Base-by-base conservation (phyloP, 35 echinoderm and acorn worm species). In the Apostichopus californicus region DNA sequence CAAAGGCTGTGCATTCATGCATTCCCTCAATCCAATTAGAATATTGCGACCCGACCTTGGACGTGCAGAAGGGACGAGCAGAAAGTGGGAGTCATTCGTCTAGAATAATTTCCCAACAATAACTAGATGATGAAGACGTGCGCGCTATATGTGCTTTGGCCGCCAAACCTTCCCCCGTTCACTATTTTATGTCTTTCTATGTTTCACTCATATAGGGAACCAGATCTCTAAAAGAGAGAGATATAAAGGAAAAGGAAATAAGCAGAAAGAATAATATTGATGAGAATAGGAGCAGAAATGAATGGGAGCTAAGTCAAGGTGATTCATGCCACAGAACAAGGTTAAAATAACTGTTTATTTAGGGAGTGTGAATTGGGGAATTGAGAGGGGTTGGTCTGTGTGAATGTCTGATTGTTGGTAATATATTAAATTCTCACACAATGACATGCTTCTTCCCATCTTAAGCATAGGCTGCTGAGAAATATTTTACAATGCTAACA, bases 341-440 rank as follows among this genome's bases (percentile, higher is more conserved):
- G 86, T 73, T 89, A 89, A 89, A 89, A 89, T 89, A 89, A 89
- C 86, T 89, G 86, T 89, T 89, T 89, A 73, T 66, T 73, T 73
- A 72, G 68, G 86, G 34, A 52, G 57, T 89, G 86, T 89, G 61
- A 89, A 89, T 89, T 54, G 86, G 46, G 15, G 64, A 75, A 75
- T 20, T 18, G 14, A 61, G 6, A 75, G 71, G 21, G 64, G 64
- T 18, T 68, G 11, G 71, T 75, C 71, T 75, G 71, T 22, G 21
- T 75, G 17, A 18, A 1, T 61, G 6, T 61, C 3, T 46, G 34
- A 18, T 68, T 68, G 64, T 68, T 68, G 64, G 12, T 68, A 68
- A 68, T 68, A 46, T 46, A 68, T 68, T 68, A 68, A 18, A 14
- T 75, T 75, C 71, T 75, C 17, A 22, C 17, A 75, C 71, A 75